Conservation (phyloP, 2,888 invertebrate species). For the Drosophila koepferae region DNA sequence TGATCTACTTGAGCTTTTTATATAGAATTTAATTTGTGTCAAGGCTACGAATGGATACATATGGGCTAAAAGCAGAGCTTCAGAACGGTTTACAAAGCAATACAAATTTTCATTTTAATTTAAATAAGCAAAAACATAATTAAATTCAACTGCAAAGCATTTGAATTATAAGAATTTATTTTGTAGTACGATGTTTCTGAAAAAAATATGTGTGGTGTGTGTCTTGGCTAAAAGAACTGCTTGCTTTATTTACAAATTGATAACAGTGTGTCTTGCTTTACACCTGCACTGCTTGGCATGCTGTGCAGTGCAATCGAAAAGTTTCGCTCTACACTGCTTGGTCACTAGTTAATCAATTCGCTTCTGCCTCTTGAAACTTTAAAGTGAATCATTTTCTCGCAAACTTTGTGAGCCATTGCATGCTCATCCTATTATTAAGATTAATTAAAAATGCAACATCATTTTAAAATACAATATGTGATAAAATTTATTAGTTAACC, state of each 20-base stretch:
- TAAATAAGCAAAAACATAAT: not conserved
- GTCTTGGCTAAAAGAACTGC: constrained; percentile 17
- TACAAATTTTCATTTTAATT: not conserved
- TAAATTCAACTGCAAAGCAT: not conserved
- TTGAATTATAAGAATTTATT: not conserved
- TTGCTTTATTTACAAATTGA: not conserved
- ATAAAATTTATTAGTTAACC: constrained; percentile 34
- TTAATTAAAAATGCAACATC: not conserved
- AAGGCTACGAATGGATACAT: not conserved
- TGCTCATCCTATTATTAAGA: not conserved
- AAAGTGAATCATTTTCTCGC: constrained; percentile 14
- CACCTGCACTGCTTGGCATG: not conserved
- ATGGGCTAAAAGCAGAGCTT: no score
- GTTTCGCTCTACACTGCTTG: constrained; percentile 23
- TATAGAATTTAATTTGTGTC: constrained; percentile 3
- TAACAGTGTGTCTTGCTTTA: not conserved
- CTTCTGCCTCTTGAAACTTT: not conserved
- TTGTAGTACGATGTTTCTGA: not conserved
- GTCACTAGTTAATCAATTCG: not conserved
- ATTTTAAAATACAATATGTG: not conserved
- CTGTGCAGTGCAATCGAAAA: not conserved
- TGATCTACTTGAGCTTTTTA: constrained; percentile 13
- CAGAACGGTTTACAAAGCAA: not conserved
- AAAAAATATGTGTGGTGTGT: not conserved
- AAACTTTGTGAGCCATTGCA: constrained; percentile 1